Evolutionary conservation across 2,113 vertebrate species (phyloP).

Genomic region (Arvicanthis niloticus): DNA sequence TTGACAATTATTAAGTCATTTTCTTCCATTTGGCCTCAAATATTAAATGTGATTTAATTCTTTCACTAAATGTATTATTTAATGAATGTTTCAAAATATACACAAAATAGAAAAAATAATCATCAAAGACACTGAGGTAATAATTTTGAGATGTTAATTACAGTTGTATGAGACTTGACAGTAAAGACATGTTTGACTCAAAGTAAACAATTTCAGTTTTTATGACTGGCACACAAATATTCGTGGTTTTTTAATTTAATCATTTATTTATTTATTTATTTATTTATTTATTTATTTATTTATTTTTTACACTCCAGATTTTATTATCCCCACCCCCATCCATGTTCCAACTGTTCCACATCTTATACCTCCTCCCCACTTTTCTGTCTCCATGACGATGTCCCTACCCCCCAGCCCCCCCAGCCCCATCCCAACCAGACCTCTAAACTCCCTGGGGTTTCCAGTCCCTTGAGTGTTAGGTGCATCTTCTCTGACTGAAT

Average conservation of each 20-base stretch:
- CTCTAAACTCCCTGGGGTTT: no score
- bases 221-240: background rate
- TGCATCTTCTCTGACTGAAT: no score
- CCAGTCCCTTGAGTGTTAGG: no score
- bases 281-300: no score
- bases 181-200: background rate
- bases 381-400: no score
- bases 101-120: slow-evolving; percentile 41
- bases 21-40: slow-evolving; percentile 51
- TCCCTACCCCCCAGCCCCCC: no score
- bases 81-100: slow-evolving; percentile 51
- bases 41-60: slow-evolving; percentile 53
- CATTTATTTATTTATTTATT: no score
- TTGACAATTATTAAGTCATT: slow-evolving; percentile 66
- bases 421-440: no score
- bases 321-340: no score
- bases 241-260: background rate
- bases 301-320: no score
- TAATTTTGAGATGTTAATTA: slow-evolving; percentile 25
- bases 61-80: slow-evolving; percentile 54
- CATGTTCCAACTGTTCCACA: no score
- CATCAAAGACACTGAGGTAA: slow-evolving; percentile 28
- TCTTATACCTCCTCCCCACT: no score
- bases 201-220: slow-evolving; percentile 55
- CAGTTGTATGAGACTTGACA: background rate